Percentiles rank a stretch among this genome's conserved stretches.
Evolutionary conservation across 1,140 invertebrate genomes (phyloP).

Genomic region (Holotrichia oblita): DNA sequence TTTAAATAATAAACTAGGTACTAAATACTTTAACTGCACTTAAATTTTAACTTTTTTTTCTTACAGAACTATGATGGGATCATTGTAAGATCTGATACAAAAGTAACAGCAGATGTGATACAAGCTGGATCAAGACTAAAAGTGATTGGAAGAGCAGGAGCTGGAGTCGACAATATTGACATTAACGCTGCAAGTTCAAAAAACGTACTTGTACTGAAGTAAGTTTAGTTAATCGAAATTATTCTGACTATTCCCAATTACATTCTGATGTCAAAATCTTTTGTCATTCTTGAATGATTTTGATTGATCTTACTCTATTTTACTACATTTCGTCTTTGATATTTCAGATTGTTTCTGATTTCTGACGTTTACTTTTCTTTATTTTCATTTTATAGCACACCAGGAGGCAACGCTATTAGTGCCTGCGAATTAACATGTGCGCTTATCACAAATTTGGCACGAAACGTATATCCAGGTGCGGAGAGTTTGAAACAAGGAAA

Average conservation of each 20-base stretch:
- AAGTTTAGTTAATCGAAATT: too few species aligned
- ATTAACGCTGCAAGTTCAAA: conserved; percentile 82
- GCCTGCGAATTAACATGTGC: conserved; percentile 97
- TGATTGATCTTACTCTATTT: background rate
- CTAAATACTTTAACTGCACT: too few species aligned
- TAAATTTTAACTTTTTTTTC: background rate
- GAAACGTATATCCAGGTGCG: conserved; percentile 86
- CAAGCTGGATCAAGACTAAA: conserved; percentile 80
- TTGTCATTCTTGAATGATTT: too few species aligned
- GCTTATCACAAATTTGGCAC: conserved; percentile 82
- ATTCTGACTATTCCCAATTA: too few species aligned
- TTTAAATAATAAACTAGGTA: too few species aligned
- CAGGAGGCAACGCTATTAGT: conserved; percentile 95
- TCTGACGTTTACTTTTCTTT: too few species aligned
- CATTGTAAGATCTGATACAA: conserved; percentile 95
- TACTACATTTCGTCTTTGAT: too few species aligned
- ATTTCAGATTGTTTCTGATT: too few species aligned
- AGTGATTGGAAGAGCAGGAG: conserved; percentile 93
- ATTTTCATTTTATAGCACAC: conserved; percentile 74
- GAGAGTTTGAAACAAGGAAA: conserved; percentile 86
- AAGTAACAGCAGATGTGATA: conserved; percentile 93
- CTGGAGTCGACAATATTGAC: conserved; percentile 98
- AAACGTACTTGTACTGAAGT: conserved; percentile 96
- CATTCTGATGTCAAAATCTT: too few species aligned
- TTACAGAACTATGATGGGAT: conserved; percentile 88